phyloP scores from a whole-genome alignment of 2,797 vertebrate genomes.

The Loriculus beryllinus region DNA sequence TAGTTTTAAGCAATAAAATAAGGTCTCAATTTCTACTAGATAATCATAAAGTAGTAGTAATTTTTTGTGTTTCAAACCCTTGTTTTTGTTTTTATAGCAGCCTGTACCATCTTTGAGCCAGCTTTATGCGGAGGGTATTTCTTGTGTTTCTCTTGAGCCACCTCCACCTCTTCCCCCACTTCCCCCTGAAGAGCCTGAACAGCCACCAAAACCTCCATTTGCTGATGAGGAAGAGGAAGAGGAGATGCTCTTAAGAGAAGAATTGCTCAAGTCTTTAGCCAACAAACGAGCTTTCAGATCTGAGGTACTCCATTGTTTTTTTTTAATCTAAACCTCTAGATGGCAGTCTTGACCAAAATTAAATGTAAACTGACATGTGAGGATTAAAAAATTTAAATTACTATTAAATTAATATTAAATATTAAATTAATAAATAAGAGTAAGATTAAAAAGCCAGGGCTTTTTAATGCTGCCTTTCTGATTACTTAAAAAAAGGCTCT shows the following conservation, averaged over 20 bases:
- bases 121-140: slow-evolving; percentile 73
- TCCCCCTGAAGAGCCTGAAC: slow-evolving; percentile 88
- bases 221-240: slow-evolving; percentile 97
- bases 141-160: slow-evolving; percentile 67
- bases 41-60: not conserved
- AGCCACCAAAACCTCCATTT: slow-evolving; percentile 93
- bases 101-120: slow-evolving; percentile 74
- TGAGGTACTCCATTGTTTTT: slow-evolving; percentile 75
- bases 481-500: not conserved
- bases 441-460: not conserved
- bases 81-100: slow-evolving; percentile 49
- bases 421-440: not conserved
- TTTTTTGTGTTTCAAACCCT: not conserved
- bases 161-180: slow-evolving; percentile 87
- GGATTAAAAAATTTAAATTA: not conserved
- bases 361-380: not conserved
- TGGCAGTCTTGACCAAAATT: slow-evolving; percentile 34
- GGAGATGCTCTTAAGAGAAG: slow-evolving; percentile 96
- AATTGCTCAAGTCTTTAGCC: slow-evolving; percentile 92
- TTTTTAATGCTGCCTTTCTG: not conserved
- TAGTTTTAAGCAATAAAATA: not conserved
- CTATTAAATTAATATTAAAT: too few species aligned
- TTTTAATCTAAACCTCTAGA: slow-evolving; percentile 45
- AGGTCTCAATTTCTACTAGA: not conserved
- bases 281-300: slow-evolving; percentile 83